Evolutionary conservation across 2,113 vertebrate species (phyloP), one percentile per base, ranked within the genome.

Genomic region (Reinhardtius hippoglossoides): DNA sequence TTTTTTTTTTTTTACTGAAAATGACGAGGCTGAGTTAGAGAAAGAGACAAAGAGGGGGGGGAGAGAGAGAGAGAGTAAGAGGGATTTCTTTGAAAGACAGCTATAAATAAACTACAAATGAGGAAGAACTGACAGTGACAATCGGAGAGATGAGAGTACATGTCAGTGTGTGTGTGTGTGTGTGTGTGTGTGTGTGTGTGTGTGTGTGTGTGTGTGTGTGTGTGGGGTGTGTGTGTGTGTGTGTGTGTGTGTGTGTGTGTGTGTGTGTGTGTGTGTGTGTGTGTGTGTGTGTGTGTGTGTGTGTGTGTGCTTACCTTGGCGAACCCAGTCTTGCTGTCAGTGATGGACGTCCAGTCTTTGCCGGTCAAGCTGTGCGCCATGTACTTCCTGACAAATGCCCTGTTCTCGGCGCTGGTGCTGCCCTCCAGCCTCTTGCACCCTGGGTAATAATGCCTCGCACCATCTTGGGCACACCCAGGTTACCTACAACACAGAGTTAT

Each of bases 371-470:
- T 99, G 94, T 98, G 96, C 0, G 97, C 94, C 78, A 99, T 97
- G 92, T 98, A 99, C 87, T 98, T 99, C 88, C 97, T 94, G 70
- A 99, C 98, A 2, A 98, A 99, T 0, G 98, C 97, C 54, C 97
- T 93, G 85, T 97, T 97, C 84, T 99, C 98, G 0, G 95, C 93
- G 0, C 93, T 94, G 23, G 92, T 95, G 90, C 97, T 94, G 57
- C 97, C 97, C 78, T 98, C 97, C 48, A 97, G 96, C 48, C 96
- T 0, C 98, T 94, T 44, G 97, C 98, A 21, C 98, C 98, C 91
- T 99, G 98, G 59, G 98, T 97, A 88, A 99, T 98, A 74, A 99
- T 82, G 0, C 98, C 98, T 46, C 93, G 96, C 76, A 99, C 93
- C 0, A 92, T 96, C 94, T 97, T 99, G 0, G 96, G 94, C 27